Base-by-base conservation (phyloP, 2,113 vertebrate species). In the Sminthopsis crassicaudata region DNA sequence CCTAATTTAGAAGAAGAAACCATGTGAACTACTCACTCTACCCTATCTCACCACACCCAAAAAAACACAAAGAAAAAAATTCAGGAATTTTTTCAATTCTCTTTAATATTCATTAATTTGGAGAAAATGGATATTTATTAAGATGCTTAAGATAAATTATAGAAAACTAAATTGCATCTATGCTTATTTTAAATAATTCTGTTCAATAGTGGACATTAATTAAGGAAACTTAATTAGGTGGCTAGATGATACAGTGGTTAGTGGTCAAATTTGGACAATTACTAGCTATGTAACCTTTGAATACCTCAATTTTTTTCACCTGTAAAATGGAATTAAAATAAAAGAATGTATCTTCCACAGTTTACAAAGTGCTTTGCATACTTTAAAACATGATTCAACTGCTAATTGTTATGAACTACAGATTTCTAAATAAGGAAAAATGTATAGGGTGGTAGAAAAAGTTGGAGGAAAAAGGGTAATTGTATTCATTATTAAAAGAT, bases 71-170 rank as follows among this genome's bases (percentile, higher is more conserved):
- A 55, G 24, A 23, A 84, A 42, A 19, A n/a, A 92, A 54, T 53
- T 88, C 10, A 30, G 96, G 94, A 96, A 91, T 16, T 91, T 90
- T 92, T 50, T 92, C n/a, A 76, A 93, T 54, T 92, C 46, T n/a
- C 2, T n/a, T 95, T 51, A 48, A 91, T 50, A 89, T 16, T 42
- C 92, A 8, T 91, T 95, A 46, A 84, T 23, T 84, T 88, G 92
- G 52, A 95, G n/a, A 96, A 98, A 96, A 95, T 2, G 94, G 55
- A 2, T 84, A 95, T 93, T 48, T 89, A 84, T 89, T 51, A 22
- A 84, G 48, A 94, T 48, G 92, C 16, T 26, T 16, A 60, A 51
- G 95, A 96, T 48, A 53, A 94, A 53, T 12, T 23, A n/a, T 0
- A 10, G 46, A 53, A 94, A 95, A 60, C 8, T 16, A 94, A 48